These are phyloP conservation scores for Galbula dea DNA, from an alignment of 2,113 vertebrate genomes.

Conservation along the genomic window DNA sequence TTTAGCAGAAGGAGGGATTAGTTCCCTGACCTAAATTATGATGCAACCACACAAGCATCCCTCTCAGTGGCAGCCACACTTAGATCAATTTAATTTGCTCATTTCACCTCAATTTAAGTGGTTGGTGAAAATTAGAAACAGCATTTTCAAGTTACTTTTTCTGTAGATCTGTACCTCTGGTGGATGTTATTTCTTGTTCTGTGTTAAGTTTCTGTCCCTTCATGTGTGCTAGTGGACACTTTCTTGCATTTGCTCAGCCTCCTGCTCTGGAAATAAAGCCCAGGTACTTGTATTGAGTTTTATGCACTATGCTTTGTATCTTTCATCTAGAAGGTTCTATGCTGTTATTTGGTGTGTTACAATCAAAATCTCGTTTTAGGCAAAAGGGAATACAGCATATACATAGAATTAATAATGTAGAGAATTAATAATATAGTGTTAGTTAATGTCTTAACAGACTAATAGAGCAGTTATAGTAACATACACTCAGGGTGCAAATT, in stretches of 20 bases:
- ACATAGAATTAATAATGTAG: neutral
- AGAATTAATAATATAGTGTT: too few relatives aligned
- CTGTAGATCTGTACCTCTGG: neutral
- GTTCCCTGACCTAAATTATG: constrained; percentile 41
- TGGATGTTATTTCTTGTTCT: neutral
- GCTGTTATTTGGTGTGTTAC: neutral
- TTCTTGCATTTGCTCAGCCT: neutral
- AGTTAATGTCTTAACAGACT: neutral
- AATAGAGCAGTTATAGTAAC: neutral
- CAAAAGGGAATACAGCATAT: neutral
- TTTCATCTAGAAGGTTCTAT: neutral
- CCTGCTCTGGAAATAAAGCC: neutral
- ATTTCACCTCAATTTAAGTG: neutral
- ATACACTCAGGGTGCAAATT: neutral
- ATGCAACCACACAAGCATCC: neutral
- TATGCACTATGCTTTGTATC: neutral
- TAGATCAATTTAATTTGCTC: neutral
- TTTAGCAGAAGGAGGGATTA: constrained; percentile 2
- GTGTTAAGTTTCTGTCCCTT: neutral
- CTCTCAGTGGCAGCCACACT: neutral
- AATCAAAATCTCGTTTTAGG: neutral
- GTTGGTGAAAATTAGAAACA: neutral
- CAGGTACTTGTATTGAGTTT: neutral
- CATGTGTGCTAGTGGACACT: neutral
- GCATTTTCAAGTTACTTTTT: neutral